Base-by-base conservation (phyloP, 2,888 invertebrate genomes). In the Leptogaster cylindrica region DNA sequence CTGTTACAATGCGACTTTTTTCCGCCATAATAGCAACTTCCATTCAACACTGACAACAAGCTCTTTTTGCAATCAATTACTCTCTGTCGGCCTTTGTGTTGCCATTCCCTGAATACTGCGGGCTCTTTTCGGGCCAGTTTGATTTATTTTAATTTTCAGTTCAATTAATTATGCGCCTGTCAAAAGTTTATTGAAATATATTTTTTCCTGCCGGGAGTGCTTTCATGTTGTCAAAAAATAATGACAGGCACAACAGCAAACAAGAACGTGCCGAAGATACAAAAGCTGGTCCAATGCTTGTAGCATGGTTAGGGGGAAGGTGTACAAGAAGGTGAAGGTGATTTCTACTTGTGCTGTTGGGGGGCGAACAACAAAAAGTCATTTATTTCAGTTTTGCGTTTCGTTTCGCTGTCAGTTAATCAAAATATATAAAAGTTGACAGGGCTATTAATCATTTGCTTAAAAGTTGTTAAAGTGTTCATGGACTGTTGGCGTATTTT, bases 361-460 rank as follows among this genome's bases (percentile, higher is more conserved):
- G 14, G 14, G 10, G 25, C 31, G 48, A 5, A 7, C 50, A 14
- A 44, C 20, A 36, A 39, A 66, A 67, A 69, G 65, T 67, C 67
- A 69, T 69, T 69, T 67, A 69, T 69, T 69, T 69, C 65, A 65
- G 65, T 67, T 69, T 67, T 67, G 65, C 64, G 67, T 67, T 69
- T 65, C 67, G 51, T 67, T 65, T 68, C 66, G 36, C 61, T 63
- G 70, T 70, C 67, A 70, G 66, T 68, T 70, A 70, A 70, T 70
- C 70, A 70, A 70, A 70, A 63, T 70, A 68, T 48, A 70, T 68
- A 70, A 68, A 70, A 67, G 65, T 50, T 70, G 70, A 70, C 70
- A 70, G 68, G 52, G 58, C 51, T 61, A 70, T 70, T 70, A 70
- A 70, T 70, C 70, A 70, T 68, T 69, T 66, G 63, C 63, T 66